Base-by-base conservation (phyloP, 2,113 vertebrate species). In the Ardeotis arabs region DNA sequence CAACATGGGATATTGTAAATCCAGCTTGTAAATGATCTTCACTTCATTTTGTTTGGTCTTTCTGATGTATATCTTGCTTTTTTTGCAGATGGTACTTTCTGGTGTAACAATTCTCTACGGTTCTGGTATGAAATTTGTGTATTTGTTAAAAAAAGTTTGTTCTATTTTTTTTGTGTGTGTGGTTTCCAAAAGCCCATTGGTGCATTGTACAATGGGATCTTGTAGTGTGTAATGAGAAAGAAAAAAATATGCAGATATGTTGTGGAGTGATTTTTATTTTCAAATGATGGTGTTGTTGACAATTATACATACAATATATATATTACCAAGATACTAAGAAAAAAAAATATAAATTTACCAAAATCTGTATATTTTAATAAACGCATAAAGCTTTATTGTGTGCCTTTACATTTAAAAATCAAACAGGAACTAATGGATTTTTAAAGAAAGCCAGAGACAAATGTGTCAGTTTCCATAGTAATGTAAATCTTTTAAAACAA, bases 131-230 rank as follows among this genome's bases (percentile, higher is more conserved):
- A 98, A 98, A 96, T 97, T 98, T 98, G 97, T 98, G 98, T 99
- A 96, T 97, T 98, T 97, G 98, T 98, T 98, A 94, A 98, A 94
- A 98, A 60, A 90, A 86, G 85, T 98, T 98, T 97, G 97, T 98
- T 98, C 58, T 96, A 62, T 63, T 49, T 52, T 89, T 75, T 93
- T 83, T 95, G 93, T 97, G 97, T 87, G 97, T 97, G 98, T 98
- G 98, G 95, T 97, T 98, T 98, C 96, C 97, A 95, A 95, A 96
- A 97, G 89, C 98, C 98, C 98, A 97, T 98, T 98, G 98, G 97
- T 99, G 99, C 98, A 99, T 96, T 98, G 97, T 99, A 98, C 98
- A 98, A 98, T 99, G 98, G 98, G 98, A 93, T 98, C 96, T 98
- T 98, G 98, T 99, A 97, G 98, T 98, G 98, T 98, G 98, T 99